phyloP scores from a whole-genome alignment of 2,113 vertebrate genomes.

The Sorex fumeus region DNA sequence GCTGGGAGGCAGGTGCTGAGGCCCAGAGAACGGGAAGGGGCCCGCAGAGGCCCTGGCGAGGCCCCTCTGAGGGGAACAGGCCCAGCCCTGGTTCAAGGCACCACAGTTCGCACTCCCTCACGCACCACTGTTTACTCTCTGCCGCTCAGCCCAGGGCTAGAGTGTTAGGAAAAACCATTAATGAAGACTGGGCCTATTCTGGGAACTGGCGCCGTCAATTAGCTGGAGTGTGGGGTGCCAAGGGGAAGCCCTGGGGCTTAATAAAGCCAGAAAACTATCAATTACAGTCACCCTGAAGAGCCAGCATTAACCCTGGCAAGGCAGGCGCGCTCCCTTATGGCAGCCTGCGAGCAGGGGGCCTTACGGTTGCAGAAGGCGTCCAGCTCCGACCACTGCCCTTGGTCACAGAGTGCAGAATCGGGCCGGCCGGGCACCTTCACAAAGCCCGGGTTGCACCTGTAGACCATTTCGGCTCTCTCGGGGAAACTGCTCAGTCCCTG shows the following conservation, averaged over 20 bases:
- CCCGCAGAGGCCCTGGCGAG: too few relatives aligned
- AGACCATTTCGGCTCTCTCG: fast-evolving
- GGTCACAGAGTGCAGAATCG: not conserved
- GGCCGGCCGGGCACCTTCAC: slow-evolving; percentile 11
- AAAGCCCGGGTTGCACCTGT: slow-evolving; percentile 43
- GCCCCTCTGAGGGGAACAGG: not conserved
- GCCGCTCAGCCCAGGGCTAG: slow-evolving; percentile 1
- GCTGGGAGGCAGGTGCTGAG: too few relatives aligned
- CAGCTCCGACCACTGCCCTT: slow-evolving; percentile 12
- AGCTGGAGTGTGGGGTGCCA: slow-evolving; percentile 46
- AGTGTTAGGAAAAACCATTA: slow-evolving; percentile 18
- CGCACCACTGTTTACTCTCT: slow-evolving; percentile 21
- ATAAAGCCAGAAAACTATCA: slow-evolving; percentile 74
- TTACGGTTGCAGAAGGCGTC: slow-evolving; percentile 77
- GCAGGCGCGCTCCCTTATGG: not conserved
- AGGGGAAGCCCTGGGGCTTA: slow-evolving; percentile 53
- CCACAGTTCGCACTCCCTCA: not conserved
- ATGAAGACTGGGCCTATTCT: slow-evolving; percentile 37
- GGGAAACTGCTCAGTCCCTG: not conserved
- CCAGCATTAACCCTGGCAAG: slow-evolving; percentile 2
- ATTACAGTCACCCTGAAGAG: slow-evolving; percentile 65
- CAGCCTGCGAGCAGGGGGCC: slow-evolving; percentile 1
- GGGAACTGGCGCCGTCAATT: slow-evolving; percentile 58
- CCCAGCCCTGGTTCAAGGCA: not conserved
- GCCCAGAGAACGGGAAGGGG: too few relatives aligned